Evolutionary conservation across 2,797 vertebrate species (phyloP).

Genomic region (Peromyscus aztecus): DNA sequence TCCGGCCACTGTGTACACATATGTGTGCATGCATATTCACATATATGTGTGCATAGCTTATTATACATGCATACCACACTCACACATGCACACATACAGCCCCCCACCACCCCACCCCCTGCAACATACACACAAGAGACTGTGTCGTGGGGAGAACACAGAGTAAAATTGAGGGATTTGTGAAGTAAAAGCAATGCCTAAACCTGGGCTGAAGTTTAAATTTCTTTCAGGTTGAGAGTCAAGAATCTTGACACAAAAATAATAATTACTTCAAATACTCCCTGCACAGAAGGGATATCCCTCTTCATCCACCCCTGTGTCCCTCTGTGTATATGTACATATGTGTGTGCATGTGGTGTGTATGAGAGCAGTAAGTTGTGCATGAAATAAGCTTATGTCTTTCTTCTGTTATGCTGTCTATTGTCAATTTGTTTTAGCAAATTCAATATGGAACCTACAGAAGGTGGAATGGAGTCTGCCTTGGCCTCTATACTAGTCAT

Average conservation of each 20-base stretch:
- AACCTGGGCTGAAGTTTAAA: neutral
- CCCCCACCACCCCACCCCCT: no score
- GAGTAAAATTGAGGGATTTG: neutral
- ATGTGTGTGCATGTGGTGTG: neutral
- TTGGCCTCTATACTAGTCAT: neutral
- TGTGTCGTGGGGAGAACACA: neutral
- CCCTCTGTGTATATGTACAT: no score
- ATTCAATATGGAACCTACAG: neutral
- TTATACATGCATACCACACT: neutral
- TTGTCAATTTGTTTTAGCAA: neutral
- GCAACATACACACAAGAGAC: neutral
- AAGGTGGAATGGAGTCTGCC: no score
- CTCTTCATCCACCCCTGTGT: neutral
- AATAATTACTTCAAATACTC: neutral
- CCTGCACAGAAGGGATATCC: neutral
- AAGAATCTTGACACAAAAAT: neutral
- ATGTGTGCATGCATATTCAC: neutral
- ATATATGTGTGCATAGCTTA: neutral
- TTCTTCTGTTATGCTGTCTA: neutral
- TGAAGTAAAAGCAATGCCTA: neutral
- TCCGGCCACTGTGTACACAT: neutral
- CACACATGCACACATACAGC: neutral
- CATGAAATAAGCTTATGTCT: neutral
- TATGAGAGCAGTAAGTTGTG: neutral
- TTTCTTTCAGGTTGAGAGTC: neutral